Percentiles rank a stretch among this genome's conserved stretches.
Conservation (phyloP, 2,113 vertebrate species). For the Gasterosteus nipponicus region DNA sequence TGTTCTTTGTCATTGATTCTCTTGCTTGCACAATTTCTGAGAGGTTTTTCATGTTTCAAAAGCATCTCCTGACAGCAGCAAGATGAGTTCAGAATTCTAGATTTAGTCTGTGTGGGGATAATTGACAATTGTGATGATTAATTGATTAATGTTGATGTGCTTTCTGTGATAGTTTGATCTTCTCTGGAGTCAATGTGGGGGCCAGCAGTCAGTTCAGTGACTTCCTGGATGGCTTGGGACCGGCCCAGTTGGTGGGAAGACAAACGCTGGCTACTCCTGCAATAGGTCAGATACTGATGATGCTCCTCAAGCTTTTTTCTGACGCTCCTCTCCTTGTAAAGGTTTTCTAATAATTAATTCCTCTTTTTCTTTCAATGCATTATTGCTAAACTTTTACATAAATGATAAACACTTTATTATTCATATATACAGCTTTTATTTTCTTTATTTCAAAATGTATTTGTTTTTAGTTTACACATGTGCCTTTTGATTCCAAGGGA, state of each 20-base stretch:
- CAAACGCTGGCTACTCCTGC: slow-evolving; percentile 97
- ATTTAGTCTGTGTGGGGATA: no score
- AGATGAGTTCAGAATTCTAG: not conserved
- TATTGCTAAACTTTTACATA: not conserved
- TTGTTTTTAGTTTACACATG: not conserved
- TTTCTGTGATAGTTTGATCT: slow-evolving; percentile 86
- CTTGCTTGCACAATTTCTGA: not conserved
- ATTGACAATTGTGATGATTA: not conserved
- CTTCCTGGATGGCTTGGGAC: slow-evolving; percentile 96
- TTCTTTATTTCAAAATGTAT: not conserved
- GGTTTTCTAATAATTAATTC: not conserved
- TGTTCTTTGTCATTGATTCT: slow-evolving; percentile 34
- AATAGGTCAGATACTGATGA: slow-evolving; percentile 86
- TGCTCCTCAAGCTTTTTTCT: not conserved
- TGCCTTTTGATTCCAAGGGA: not conserved
- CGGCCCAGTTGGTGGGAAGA: slow-evolving; percentile 95
- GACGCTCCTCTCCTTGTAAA: not conserved
- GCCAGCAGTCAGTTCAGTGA: slow-evolving; percentile 97
- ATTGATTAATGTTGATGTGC: not conserved
- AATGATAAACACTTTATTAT: not conserved
- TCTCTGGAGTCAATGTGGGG: slow-evolving; percentile 92
- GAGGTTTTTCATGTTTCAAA: slow-evolving; percentile 24
- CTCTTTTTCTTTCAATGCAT: not conserved
- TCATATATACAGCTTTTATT: not conserved
- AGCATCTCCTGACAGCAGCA: not conserved